Base-by-base conservation (phyloP, 1,140 invertebrate genomes). In the Aricia agestis region DNA sequence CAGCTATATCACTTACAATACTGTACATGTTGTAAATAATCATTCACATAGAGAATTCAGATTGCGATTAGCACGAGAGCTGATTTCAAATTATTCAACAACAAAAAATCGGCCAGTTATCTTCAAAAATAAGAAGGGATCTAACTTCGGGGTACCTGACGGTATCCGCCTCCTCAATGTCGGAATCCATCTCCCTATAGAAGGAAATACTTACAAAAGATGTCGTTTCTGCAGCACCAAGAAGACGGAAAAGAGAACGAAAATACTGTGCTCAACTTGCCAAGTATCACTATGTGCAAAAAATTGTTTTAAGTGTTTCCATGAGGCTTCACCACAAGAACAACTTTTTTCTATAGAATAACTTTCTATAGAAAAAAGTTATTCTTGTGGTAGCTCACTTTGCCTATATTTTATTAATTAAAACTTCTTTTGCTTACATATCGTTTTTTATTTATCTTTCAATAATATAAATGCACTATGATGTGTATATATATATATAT, bases 1-100 rank as follows among this genome's bases (percentile, higher is more conserved):
- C 68, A 41, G 74, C 15, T 82, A 80, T 32, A 84, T 84, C 13
- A 80, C 80, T 0, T 82, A 82, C 75, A 80, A 74, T 52, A 72
- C 25, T 45, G 36, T 70, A n/a, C 79, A 80, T 70, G 73, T 76
- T 2, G 61, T 66, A 18, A 79, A 69, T 5, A 25, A 67, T 10
- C 78, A 83, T 70, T 52, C 63, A 10, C 78, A 82, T 61, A 67
- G 78, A 32, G 74, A 80, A 36, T 82, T 80, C 36, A 76, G 80
- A 57, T 61, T 80, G 63, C 79, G 74, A 1, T 76, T 80, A 32
- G 66, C 66, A 42, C 66, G 32, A 17, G 36, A 13, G 11, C 17
- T 67, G 36, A 67, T 67, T 57, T 57, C 13, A 15, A 57, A 57
- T 57, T 17, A 57, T 57, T 15, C 52, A 17, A 57, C 52, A 57